Evolutionary conservation across 2,888 invertebrate species (phyloP), one percentile per base, ranked within the genome.

Genomic region (Brachylomia viminalis): DNA sequence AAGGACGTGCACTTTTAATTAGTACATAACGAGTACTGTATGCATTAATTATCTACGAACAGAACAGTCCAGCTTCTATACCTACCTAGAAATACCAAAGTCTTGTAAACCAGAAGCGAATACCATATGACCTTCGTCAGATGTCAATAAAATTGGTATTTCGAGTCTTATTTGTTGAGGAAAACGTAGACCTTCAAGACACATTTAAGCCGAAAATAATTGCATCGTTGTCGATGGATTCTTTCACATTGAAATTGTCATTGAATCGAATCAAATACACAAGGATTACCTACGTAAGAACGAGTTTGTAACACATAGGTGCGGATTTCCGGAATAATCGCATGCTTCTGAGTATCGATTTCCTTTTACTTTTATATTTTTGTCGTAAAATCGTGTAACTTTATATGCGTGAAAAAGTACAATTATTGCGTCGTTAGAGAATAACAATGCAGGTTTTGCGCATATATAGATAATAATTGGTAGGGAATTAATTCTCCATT

Each of bases 261-360:
- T 70, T 70, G 62, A 73, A 80, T 80, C 81, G 72, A 70, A 83
- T 74, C 56, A 69, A 84, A 75, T 72, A 70, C 54, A 17, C 15
- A 62, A 64, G 45, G 67, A 77, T 27, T 75, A 62, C 67, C 52
- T 68, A 78, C 66, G 59, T 64, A 82, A 84, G 64, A 72, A 59
- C 75, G 61, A 67, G 70, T 78, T 72, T 65, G 65, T 75, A 66
- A 74, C 71, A 71, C 54, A 74, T 69, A 66, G 66, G 75, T 65
- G 75, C 83, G 77, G 76, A 85, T 87, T 72, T 84, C 87, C 84
- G 70, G 76, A 66, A 72, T 64, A 70, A 73, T 84, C 54, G 81
- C 84, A 82, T 70, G 72, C 75, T 79, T 82, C 79, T 38, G 33
- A 61, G 73, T 68, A 82, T 80, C 71, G 79, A 81, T 82, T 78